Conservation (phyloP, 2,888 invertebrate genomes). For the Meloe dianella region DNA sequence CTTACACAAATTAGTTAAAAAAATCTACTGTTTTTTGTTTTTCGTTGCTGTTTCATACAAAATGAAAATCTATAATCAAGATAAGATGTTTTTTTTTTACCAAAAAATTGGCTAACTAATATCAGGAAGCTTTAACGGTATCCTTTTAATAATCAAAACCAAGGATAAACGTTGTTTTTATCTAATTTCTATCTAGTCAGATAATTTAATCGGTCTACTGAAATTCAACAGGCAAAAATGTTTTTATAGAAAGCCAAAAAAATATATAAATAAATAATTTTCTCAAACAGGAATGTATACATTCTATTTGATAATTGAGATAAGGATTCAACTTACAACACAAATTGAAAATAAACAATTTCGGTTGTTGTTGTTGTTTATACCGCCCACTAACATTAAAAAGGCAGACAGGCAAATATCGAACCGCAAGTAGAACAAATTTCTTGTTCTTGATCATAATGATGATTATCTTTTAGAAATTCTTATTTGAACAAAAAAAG, state of each 20-base stretch:
- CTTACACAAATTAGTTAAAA: background rate
- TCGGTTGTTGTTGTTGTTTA: slow-evolving; percentile 9
- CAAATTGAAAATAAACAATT: slow-evolving; percentile 11
- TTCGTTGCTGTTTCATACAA: too few species aligned
- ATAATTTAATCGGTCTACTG: background rate
- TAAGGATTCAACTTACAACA: slow-evolving; percentile 9
- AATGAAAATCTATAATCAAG: background rate
- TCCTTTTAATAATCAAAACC: background rate
- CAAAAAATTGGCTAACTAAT: background rate
- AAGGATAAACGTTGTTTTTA: background rate
- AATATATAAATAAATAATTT: background rate
- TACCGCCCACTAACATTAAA: slow-evolving; percentile 9
- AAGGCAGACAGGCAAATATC: slow-evolving; percentile 10
- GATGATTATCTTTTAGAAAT: background rate
- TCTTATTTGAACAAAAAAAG: background rate
- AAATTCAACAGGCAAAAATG: background rate
- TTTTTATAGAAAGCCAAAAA: background rate
- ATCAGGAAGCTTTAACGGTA: background rate
- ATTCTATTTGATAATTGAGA: slow-evolving; percentile 11
- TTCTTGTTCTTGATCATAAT: background rate
- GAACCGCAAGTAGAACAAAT: slow-evolving; percentile 4
- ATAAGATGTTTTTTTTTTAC: background rate
- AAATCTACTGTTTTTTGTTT: too few species aligned
- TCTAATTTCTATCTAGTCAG: background rate
- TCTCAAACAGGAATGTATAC: background rate